Percentiles rank a stretch among this genome's conserved stretches.
These are phyloP conservation scores for Paracanthobrama guichenoti DNA, from an alignment of 2,113 vertebrate species.

Conservation along the genomic window DNA sequence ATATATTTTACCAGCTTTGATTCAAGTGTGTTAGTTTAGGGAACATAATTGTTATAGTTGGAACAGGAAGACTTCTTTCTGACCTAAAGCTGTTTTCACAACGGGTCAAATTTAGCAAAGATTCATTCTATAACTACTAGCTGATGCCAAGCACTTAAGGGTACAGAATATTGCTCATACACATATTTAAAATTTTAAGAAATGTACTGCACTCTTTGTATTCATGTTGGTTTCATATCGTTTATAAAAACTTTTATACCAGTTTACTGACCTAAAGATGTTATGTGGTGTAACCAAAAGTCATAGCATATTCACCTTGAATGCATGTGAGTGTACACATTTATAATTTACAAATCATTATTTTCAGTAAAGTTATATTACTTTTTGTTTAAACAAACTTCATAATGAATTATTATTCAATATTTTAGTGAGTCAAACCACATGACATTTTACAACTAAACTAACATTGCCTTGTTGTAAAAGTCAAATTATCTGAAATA, in stretches of 20 bases:
- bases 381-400: too few species aligned
- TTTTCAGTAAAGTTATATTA: too few species aligned
- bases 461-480: not conserved
- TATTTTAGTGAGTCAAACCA: not conserved
- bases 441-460: not conserved
- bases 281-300: not conserved
- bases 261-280: not conserved
- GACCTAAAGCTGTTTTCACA: constrained; percentile 8
- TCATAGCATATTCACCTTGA: not conserved
- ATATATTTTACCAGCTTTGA: constrained; percentile 31
- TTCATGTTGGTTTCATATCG: not conserved
- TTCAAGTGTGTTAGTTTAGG: constrained; percentile 18
- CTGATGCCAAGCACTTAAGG: not conserved
- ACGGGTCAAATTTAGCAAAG: not conserved
- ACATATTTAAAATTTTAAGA: too few species aligned
- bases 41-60: constrained; percentile 6
- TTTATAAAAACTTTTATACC: not conserved
- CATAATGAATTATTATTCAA: not conserved
- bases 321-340: not conserved
- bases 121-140: too few species aligned
- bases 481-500: not conserved
- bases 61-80: not conserved
- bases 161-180: not conserved
- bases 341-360: too few species aligned
- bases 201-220: too few species aligned